Evolutionary conservation across 2,797 vertebrate genomes (phyloP).

Genomic region (Lacerta agilis): DNA sequence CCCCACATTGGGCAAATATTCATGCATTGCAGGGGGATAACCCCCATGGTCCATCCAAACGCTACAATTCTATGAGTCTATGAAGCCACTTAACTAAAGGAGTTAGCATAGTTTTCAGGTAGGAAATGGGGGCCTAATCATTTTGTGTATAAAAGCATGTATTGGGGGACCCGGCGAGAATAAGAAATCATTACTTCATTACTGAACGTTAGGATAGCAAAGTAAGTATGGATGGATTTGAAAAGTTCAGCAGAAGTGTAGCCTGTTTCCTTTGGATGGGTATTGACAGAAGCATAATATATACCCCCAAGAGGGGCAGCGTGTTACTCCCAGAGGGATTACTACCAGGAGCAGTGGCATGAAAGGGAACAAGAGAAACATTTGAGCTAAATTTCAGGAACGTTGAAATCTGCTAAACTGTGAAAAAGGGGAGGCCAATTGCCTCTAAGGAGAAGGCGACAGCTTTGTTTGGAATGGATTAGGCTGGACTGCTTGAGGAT

Average conservation of each 20-base stretch:
- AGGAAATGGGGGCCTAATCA: conserved; percentile 11
- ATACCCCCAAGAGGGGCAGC: neutral
- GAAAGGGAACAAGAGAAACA: conserved; percentile 6
- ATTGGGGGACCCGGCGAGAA: neutral
- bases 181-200: conserved; percentile 9
- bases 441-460: neutral
- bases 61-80: too few relatives aligned
- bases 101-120: conserved; percentile 22
- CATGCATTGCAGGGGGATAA: too few relatives aligned
- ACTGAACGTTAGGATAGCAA: neutral
- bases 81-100: conserved; percentile 2
- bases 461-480: neutral
- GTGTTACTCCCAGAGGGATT: neutral
- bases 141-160: conserved; percentile 19
- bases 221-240: neutral
- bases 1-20: too few relatives aligned
- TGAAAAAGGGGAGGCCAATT: neutral
- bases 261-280: neutral
- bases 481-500: neutral
- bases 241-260: conserved; percentile 5
- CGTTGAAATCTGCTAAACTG: conserved; percentile 32
- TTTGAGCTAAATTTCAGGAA: neutral
- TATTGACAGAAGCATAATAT: neutral
- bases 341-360: neutral
- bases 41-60: too few relatives aligned